These are phyloP conservation scores for Nesidiocoris tenuis DNA, from an alignment of 2,888 invertebrate species.

Conservation along the genomic window DNA sequence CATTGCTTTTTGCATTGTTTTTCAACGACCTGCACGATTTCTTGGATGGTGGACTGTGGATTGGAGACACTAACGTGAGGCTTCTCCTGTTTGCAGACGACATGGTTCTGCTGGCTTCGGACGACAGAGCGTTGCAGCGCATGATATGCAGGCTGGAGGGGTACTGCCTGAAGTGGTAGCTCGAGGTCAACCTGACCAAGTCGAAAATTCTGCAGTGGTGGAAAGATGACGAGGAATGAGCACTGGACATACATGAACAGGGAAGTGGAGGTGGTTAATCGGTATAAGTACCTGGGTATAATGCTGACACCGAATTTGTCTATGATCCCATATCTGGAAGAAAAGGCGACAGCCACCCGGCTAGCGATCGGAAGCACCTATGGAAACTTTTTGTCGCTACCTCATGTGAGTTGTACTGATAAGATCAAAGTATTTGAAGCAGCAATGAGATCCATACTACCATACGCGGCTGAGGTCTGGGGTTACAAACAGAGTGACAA, in stretches of 20 bases:
- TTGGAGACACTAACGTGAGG: too few relatives aligned
- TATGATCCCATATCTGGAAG: not conserved
- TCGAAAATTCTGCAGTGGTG: not conserved
- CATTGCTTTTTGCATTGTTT: slow-evolving; percentile 2
- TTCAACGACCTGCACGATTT: not conserved
- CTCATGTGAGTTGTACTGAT: too few relatives aligned
- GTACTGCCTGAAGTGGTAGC: not conserved
- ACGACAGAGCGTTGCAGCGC: not conserved
- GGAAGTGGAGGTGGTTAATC: not conserved
- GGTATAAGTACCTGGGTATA: not conserved
- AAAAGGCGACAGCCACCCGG: not conserved
- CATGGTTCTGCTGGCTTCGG: too few relatives aligned
- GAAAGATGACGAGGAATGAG: not conserved
- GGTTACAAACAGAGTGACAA: too few relatives aligned
- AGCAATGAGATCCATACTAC: too few relatives aligned
- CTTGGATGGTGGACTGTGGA: not conserved
- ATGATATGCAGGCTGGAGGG: not conserved
- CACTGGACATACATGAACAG: not conserved
- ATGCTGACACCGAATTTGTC: not conserved
- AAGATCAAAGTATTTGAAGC: too few relatives aligned
- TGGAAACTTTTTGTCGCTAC: too few relatives aligned
- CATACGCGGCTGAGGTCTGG: too few relatives aligned
- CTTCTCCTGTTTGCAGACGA: too few relatives aligned
- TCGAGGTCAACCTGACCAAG: not conserved
- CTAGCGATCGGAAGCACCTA: too few relatives aligned